These are phyloP conservation scores for Idaea straminata DNA, from an alignment of 2,888 invertebrate species.

Conservation along the genomic window DNA sequence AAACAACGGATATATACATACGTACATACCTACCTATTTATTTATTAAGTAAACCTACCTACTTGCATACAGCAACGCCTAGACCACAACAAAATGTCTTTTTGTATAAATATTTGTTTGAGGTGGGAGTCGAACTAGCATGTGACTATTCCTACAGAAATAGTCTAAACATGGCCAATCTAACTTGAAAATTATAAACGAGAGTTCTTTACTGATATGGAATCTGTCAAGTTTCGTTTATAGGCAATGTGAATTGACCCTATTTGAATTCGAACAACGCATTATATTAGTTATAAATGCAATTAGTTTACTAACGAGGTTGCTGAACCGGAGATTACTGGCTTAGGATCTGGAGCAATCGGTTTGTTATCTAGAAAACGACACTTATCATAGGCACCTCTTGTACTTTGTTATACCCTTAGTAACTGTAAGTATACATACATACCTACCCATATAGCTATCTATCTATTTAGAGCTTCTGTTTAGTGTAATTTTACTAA, in stretches of 20 bases:
- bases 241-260: constrained; percentile 1
- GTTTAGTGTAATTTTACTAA: no score
- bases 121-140: no score
- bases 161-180: no score
- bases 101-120: no score
- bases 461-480: no score
- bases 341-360: constrained; percentile 64
- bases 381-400: constrained; percentile 15
- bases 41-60: no score
- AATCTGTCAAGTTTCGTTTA: constrained; percentile 2
- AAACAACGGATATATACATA: no score
- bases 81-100: no score
- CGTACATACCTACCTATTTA: no score
- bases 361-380: constrained; percentile 48
- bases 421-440: not conserved
- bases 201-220: not conserved
- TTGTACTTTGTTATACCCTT: not conserved
- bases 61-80: no score
- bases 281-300: constrained; percentile 26
- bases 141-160: no score
- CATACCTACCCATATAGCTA: not conserved
- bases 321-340: constrained; percentile 55
- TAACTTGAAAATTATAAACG: no score
- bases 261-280: constrained; percentile 11
- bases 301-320: constrained; percentile 41